Evolutionary conservation across 2,888 invertebrate genomes (phyloP).

Genomic region (Latheticus oryzae): DNA sequence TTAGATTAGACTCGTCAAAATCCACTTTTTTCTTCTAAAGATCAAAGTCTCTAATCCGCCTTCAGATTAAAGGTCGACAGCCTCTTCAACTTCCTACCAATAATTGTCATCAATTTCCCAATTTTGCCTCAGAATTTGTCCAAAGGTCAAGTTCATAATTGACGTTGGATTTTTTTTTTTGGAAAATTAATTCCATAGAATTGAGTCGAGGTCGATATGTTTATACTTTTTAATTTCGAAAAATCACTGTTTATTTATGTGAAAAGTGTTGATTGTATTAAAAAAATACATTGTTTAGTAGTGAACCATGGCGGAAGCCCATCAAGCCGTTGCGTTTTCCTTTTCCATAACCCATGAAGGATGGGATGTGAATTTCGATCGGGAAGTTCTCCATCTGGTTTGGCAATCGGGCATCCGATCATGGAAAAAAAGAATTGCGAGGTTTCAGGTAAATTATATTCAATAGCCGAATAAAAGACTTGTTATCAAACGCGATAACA

Average conservation of each 20-base stretch:
- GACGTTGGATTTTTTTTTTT: no score
- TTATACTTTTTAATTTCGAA: no score
- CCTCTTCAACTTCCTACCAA: conserved; percentile 5
- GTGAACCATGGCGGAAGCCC: conserved; percentile 93
- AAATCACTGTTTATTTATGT: no score
- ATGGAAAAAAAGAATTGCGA: conserved; percentile 92
- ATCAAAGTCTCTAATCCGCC: no score
- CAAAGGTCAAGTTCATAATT: conserved; percentile 18
- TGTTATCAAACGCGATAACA: no score
- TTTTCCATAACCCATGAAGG: conserved; percentile 99
- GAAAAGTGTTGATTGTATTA: no score
- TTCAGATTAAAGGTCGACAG: conserved; percentile 8
- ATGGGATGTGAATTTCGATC: conserved; percentile 97
- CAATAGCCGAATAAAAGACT: no score
- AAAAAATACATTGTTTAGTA: no score
- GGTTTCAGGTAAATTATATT: conserved; percentile 96
- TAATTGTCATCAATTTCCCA: background rate
- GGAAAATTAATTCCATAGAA: no score
- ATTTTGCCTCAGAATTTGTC: conserved; percentile 2
- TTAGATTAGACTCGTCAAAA: no score
- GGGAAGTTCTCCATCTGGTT: conserved; percentile 94
- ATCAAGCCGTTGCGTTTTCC: conserved; percentile 96
- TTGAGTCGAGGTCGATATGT: no score
- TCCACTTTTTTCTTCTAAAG: no score
- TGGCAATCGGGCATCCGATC: conserved; percentile 95